Evolutionary conservation across 1,140 invertebrate genomes (phyloP).

Genomic region (Dolichoris vasculosae): DNA sequence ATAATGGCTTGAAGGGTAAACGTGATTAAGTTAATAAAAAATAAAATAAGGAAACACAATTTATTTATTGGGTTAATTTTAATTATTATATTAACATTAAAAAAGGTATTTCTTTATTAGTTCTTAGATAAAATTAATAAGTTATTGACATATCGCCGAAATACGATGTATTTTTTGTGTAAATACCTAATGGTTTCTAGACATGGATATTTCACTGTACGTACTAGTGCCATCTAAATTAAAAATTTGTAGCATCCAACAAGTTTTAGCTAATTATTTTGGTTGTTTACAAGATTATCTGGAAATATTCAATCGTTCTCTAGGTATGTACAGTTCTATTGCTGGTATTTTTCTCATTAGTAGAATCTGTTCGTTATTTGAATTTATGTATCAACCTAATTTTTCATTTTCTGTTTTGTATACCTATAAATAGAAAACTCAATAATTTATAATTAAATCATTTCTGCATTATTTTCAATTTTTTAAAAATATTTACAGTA

Average conservation of each 20-base stretch:
- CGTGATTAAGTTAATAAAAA: not conserved
- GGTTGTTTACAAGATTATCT: not conserved
- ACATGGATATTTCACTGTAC: not conserved
- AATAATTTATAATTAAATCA: no score
- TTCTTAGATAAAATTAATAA: not conserved
- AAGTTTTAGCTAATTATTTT: constrained; percentile 46
- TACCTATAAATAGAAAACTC: not conserved
- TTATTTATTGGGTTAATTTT: constrained; percentile 30
- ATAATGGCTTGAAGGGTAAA: not conserved
- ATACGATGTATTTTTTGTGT: not conserved
- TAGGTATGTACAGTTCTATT: no score
- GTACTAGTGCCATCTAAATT: constrained; percentile 20
- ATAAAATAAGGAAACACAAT: not conserved
- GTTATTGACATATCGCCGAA: not conserved
- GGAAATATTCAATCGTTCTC: not conserved
- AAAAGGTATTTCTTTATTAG: not conserved
- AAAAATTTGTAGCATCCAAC: constrained; percentile 1
- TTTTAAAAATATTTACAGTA: no score
- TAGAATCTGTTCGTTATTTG: no score
- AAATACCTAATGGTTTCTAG: not conserved
- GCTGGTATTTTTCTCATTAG: no score
- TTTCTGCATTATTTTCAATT: no score
- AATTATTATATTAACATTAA: constrained; percentile 38
- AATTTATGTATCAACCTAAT: not conserved
- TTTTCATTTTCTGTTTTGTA: not conserved